Conservation (phyloP, 2,797 vertebrate genomes). For the Pipistrellus kuhlii region DNA sequence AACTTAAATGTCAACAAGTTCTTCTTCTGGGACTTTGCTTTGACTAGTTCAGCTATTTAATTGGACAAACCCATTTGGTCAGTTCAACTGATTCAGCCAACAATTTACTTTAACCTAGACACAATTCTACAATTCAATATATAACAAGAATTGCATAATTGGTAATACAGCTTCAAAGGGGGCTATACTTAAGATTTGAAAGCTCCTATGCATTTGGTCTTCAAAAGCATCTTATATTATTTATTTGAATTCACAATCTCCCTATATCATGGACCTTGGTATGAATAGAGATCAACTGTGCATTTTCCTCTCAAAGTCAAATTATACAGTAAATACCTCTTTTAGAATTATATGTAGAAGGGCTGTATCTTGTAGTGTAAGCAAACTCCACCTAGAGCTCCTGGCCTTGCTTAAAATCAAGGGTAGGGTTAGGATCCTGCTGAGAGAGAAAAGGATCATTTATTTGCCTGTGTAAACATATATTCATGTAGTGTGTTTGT, state of each 20-base stretch:
- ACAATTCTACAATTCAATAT: background rate
- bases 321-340: slow-evolving; percentile 6
- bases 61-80: background rate
- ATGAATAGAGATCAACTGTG: background rate
- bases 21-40: background rate
- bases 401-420: slow-evolving; percentile 34
- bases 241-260: background rate
- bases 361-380: background rate
- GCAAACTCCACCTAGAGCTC: background rate
- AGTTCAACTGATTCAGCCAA: background rate
- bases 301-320: background rate
- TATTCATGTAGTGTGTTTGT: slow-evolving; percentile 68
- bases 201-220: background rate
- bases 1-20: background rate
- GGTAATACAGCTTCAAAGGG: background rate
- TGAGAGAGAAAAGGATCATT: slow-evolving; percentile 66
- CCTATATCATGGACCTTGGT: background rate
- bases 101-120: background rate
- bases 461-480: slow-evolving; percentile 56
- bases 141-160: background rate
- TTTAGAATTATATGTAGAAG: background rate
- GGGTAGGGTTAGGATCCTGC: background rate
- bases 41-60: background rate
- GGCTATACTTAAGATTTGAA: background rate
- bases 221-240: background rate